A percentile compares a stretch with the other conserved stretches of the same genome.
Conservation (phyloP, 2,797 vertebrate genomes). For the Sebastes aleutianus region DNA sequence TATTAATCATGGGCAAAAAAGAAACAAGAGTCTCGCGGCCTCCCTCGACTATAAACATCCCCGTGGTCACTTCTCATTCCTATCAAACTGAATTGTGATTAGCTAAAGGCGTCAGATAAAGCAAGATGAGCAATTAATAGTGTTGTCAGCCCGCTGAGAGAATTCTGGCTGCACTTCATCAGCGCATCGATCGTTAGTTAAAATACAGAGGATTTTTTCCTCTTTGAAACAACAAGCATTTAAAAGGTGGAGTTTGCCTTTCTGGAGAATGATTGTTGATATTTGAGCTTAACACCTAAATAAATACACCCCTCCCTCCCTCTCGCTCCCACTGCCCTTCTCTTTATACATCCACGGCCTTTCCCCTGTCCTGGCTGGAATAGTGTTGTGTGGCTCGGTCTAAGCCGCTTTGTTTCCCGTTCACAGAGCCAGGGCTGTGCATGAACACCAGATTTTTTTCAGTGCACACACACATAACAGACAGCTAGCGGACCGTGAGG, state of each 20-base stretch:
- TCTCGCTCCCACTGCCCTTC: neutral
- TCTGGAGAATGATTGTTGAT: neutral
- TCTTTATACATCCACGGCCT: neutral
- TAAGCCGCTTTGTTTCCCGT: neutral
- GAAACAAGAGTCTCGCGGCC: slow-evolving; percentile 24
- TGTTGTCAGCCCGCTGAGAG: slow-evolving; percentile 36
- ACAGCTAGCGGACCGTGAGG: neutral
- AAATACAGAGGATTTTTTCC: neutral
- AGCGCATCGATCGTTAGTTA: slow-evolving; percentile 39
- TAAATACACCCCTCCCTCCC: neutral
- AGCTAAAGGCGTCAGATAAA: slow-evolving; percentile 51
- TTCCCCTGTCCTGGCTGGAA: neutral
- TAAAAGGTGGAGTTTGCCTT: neutral
- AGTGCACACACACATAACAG: neutral
- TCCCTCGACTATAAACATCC: slow-evolving; percentile 36
- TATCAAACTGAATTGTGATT: slow-evolving; percentile 64
- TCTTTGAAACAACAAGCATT: neutral
- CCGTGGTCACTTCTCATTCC: slow-evolving; percentile 54
- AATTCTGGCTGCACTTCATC: slow-evolving; percentile 39
- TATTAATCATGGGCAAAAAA: slow-evolving; percentile 66
- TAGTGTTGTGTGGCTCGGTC: neutral
- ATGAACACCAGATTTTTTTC: neutral
- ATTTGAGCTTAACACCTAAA: neutral
- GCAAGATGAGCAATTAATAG: slow-evolving; percentile 59
- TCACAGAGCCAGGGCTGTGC: neutral